A percentile compares a stretch with the other conserved stretches of the same genome.
Evolutionary conservation across 2,888 invertebrate genomes (phyloP).

Genomic region (Microctonus brassicae): DNA sequence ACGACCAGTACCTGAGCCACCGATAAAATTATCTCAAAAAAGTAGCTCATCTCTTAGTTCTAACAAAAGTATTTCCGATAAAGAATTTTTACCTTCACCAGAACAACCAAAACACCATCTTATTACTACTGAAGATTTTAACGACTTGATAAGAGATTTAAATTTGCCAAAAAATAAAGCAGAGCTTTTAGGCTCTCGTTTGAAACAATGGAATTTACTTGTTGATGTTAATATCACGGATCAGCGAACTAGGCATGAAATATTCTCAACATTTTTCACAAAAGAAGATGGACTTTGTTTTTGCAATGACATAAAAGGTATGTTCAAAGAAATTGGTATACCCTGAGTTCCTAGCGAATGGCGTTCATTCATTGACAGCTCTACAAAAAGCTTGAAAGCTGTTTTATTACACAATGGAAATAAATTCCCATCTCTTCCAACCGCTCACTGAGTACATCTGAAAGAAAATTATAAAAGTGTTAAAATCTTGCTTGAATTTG

Average conservation of each 20-base stretch:
- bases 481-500: too few relatives aligned
- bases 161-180: slow-evolving; percentile 15
- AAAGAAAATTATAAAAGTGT: too few relatives aligned
- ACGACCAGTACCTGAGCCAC: too few relatives aligned
- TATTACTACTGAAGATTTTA: not conserved
- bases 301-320: slow-evolving; percentile 7
- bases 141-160: slow-evolving; percentile 15
- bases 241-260: slow-evolving; percentile 8
- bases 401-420: slow-evolving; percentile 36
- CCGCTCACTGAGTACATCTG: too few relatives aligned
- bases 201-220: slow-evolving; percentile 19
- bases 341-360: slow-evolving; percentile 31
- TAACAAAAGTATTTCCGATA: too few relatives aligned
- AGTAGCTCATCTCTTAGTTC: too few relatives aligned
- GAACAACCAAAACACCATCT: too few relatives aligned
- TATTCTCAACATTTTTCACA: not conserved
- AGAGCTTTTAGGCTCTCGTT: slow-evolving; percentile 11
- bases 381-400: slow-evolving; percentile 37
- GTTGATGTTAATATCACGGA: not conserved
- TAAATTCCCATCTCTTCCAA: slow-evolving; percentile 32
- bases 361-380: slow-evolving; percentile 41
- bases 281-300: not conserved
- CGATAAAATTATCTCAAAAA: too few relatives aligned
- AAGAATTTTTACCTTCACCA: too few relatives aligned
- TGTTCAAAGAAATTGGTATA: slow-evolving; percentile 4